Evolutionary conservation across 2,113 vertebrate genomes (phyloP).

Genomic region (Trematocara stigmaticum): DNA sequence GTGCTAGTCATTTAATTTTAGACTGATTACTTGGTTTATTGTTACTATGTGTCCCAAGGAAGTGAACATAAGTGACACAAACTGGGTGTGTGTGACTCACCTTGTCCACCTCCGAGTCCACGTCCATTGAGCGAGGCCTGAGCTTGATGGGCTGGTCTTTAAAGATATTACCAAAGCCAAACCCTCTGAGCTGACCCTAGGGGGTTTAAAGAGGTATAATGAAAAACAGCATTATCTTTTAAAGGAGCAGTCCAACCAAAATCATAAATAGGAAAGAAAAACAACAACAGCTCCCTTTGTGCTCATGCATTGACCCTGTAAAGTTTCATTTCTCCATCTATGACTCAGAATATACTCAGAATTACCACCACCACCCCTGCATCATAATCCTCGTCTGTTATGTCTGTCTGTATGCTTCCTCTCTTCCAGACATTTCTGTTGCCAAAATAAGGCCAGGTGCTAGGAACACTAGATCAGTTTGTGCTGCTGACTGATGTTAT

Average conservation of each 20-base stretch:
- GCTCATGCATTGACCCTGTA: accelerated
- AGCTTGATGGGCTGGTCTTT: slow-evolving; percentile 96
- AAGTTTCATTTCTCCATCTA: neutral
- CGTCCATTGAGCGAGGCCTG: slow-evolving; percentile 89
- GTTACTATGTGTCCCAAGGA: neutral
- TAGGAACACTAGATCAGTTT: neutral
- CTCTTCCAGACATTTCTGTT: neutral
- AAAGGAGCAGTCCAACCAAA: neutral
- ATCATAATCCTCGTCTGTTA: neutral
- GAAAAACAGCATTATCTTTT: neutral
- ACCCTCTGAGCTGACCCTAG: slow-evolving; percentile 78
- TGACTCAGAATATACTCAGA: neutral
- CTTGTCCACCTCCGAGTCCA: slow-evolving; percentile 88
- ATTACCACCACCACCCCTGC: neutral
- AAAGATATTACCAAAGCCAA: slow-evolving; percentile 98
- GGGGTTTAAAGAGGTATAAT: neutral
- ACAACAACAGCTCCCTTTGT: neutral
- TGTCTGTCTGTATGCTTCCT: neutral
- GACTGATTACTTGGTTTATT: neutral
- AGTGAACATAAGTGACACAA: neutral
- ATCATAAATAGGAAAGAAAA: neutral
- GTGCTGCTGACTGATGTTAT: neutral
- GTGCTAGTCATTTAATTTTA: neutral
- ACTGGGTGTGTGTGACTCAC: slow-evolving; percentile 59
- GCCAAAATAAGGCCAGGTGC: neutral